Evolutionary conservation across 2,888 invertebrate species (phyloP).

Genomic region (Oegoconia quadripuncta): DNA sequence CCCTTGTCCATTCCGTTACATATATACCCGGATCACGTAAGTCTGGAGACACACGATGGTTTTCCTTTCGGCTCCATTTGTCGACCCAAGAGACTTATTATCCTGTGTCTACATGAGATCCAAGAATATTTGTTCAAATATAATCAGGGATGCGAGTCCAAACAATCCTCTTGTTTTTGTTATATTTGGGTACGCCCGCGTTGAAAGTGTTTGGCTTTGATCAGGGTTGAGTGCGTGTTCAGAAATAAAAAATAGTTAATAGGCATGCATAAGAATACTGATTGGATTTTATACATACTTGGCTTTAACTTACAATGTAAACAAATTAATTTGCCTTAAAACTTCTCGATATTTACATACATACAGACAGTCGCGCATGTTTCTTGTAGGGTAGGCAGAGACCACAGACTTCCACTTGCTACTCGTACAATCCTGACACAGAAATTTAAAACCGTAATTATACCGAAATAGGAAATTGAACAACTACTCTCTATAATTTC

Average conservation of each 20-base stretch:
- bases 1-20: conserved; percentile 61
- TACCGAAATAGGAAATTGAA: too few relatives aligned
- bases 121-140: conserved; percentile 74
- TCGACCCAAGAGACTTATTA: conserved; percentile 74
- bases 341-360: too few relatives aligned
- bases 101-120: conserved; percentile 64
- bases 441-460: too few relatives aligned
- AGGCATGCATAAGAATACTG: background rate
- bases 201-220: conserved; percentile 35
- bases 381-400: too few relatives aligned
- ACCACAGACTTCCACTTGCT: too few relatives aligned
- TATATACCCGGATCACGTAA: conserved; percentile 60
- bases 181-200: conserved; percentile 42
- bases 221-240: too few relatives aligned
- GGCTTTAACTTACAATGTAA: too few relatives aligned
- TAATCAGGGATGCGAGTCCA: conserved; percentile 71
- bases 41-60: conserved; percentile 55
- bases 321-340: too few relatives aligned
- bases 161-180: conserved; percentile 70
- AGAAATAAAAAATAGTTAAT: background rate
- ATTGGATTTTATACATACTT: background rate
- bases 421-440: too few relatives aligned
- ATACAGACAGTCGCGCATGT: too few relatives aligned
- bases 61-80: conserved; percentile 72
- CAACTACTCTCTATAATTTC: too few relatives aligned